Base-by-base conservation (phyloP, 2,113 vertebrate species). In the Oncorhynchus masou region DNA sequence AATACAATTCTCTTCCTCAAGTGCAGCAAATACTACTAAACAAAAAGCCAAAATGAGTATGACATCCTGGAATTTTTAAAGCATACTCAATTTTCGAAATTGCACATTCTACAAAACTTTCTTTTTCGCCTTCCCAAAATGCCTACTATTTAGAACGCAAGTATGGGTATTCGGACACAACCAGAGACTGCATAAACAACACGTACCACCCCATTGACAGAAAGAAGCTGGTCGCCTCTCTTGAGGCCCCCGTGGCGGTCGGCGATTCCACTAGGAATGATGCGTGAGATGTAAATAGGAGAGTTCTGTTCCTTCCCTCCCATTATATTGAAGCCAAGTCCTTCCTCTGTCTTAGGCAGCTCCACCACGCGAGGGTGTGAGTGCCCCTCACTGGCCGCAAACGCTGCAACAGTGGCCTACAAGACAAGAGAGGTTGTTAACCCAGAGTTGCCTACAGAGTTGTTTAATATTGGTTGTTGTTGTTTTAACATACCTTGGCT, bases 291-390 rank as follows among this genome's bases (percentile, higher is more conserved):
- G 81, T 99, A 99, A 82, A 99, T 99, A 0, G 98, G 98, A 1
- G 98, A 99, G 84, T 99, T 99, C 87, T 99, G 98, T 83, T 99
- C 98, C 93, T 99, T 99, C 81, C 97, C 97, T 70, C 97, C 98
- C 98, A 99, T 99, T 74, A 99, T 99, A 86, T 99, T 99, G 89
- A 99, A 99, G 75, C 98, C 98, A 74, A 99, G 94, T 9, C 97
- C 98, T 90, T 99, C 98, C 85, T 99, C 98, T 0, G 97, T 98
- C 93, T 99, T 99, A 19, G 98, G 98, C 1, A 99, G 93, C 78
- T 99, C 98, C 83, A 99, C 97, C 20, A 99, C 98, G 85, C 98
- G 94, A 70, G 97, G 97, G 83, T 99, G 97, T 1, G 98, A 98
- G 88, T 99, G 98, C 25, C 97, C 98, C 90, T 99, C 98, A 13